Percentiles rank a stretch among this genome's conserved stretches.
These are phyloP conservation scores for Zonotrichia albicollis DNA, from an alignment of 2,797 vertebrate genomes.

Conservation along the genomic window DNA sequence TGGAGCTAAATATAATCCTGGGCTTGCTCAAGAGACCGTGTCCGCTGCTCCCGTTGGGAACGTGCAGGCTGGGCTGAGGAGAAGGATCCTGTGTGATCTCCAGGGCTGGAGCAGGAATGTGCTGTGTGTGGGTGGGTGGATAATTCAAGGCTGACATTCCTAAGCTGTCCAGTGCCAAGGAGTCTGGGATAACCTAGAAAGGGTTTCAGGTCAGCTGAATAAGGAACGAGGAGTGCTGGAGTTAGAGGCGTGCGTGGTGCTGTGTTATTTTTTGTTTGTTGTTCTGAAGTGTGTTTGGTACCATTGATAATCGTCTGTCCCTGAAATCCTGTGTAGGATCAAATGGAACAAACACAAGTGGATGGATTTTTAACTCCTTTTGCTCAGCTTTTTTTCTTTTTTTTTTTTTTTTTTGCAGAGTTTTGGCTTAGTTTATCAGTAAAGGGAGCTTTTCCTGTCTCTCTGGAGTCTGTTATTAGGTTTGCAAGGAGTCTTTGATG, in stretches of 20 bases:
- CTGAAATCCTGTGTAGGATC: background rate
- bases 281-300: background rate
- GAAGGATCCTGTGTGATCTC: background rate
- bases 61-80: background rate
- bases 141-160: background rate
- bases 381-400: background rate
- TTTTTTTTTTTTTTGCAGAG: background rate
- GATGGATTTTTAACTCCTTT: background rate
- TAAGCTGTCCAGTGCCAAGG: background rate
- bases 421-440: background rate
- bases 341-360: background rate
- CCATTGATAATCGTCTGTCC: background rate
- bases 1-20: background rate
- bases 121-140: background rate
- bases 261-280: background rate
- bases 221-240: background rate
- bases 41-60: fast-evolving
- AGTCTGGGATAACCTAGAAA: background rate
- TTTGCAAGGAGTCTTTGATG: background rate
- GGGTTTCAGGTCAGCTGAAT: background rate
- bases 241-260: background rate
- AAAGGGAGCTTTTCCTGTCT: background rate
- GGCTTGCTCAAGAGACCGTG: background rate
- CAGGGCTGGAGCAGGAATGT: background rate
- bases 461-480: background rate